These are phyloP conservation scores for Thereva nobilitata DNA, from an alignment of 2,888 invertebrate genomes.

Conservation along the genomic window DNA sequence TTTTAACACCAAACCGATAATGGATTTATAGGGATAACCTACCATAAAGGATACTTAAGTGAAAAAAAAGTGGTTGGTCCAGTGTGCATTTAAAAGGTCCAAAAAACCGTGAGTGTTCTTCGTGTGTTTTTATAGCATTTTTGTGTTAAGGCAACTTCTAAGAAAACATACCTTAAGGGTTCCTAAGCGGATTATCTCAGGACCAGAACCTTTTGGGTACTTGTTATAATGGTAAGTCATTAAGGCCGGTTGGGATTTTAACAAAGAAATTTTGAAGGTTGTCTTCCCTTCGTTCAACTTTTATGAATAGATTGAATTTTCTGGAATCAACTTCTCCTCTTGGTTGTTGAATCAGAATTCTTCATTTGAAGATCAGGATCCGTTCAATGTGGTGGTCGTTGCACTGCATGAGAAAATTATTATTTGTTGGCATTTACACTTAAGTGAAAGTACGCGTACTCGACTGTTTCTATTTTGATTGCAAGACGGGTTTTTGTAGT, in stretches of 20 bases:
- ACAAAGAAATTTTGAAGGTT: conserved; percentile 15
- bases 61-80: conserved; percentile 29
- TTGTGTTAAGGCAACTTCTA: background rate
- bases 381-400: background rate
- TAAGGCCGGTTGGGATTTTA: background rate
- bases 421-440: background rate
- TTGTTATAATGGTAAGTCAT: conserved; percentile 27
- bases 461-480: conserved; percentile 13
- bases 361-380: background rate
- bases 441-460: conserved; percentile 28
- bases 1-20: conserved; percentile 12
- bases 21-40: conserved; percentile 13
- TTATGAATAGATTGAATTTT: background rate
- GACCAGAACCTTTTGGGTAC: conserved; percentile 6
- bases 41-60: conserved; percentile 21
- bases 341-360: conserved; percentile 6
- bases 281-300: background rate
- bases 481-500: background rate
- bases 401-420: conserved; percentile 25
- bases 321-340: background rate
- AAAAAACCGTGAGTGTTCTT: conserved; percentile 10
- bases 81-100: conserved; percentile 14
- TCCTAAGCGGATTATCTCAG: conserved; percentile 28
- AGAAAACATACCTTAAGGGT: conserved; percentile 9
- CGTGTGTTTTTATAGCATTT: conserved; percentile 18